Base-by-base conservation (phyloP, 1,140 invertebrate genomes). In the Linepithema humile region DNA sequence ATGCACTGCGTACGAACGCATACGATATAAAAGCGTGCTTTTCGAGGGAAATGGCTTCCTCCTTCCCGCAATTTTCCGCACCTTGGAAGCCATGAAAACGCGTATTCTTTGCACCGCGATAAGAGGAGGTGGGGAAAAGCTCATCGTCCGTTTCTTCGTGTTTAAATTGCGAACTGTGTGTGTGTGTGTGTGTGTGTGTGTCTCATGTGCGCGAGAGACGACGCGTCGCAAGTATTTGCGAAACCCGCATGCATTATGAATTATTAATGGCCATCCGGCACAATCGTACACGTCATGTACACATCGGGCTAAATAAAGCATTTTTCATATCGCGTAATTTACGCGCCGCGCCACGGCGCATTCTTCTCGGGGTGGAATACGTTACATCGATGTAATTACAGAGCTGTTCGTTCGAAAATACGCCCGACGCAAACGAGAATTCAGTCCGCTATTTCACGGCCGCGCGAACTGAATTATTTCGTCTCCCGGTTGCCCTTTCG, bases 211-310 rank as follows among this genome's bases (percentile, higher is more conserved):
- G n/a, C 57, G 48, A 64, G 73, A 84, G 64, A 48, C 32, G 0
- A 38, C 73, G 40, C 84, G 26, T 57, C 69, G 50, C 74, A 67
- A 69, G 70, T 84, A 85, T 88, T 88, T 88, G 82, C 87, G 83
- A 74, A 85, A 67, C 70, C 70, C 50, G 70, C 59, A 45, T 62
- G 45, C 57, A 43, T 32, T 45, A 88, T 88, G 87, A 88, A 88
- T 88, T 88, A 88, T 88, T 88, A 85, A 88, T 88, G 73, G 10
- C 26, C 15, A 32, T 45, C 50, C 62, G 74, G 48, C 55, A 78
- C 62, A 78, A 78, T 78, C 62, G 48, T 53, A 50, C 75, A 29
- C 64, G 48, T 70, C 48, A 15, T 43, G 32, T 12, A 38, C 10
- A 55, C 48, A 45, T 70, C 75, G 45, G 10, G 48, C 75, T 53